A percentile compares a stretch with the other conserved stretches of the same genome.
Evolutionary conservation across 2,797 vertebrate species (phyloP).

Genomic region (Typhlichthys eigenmanni): DNA sequence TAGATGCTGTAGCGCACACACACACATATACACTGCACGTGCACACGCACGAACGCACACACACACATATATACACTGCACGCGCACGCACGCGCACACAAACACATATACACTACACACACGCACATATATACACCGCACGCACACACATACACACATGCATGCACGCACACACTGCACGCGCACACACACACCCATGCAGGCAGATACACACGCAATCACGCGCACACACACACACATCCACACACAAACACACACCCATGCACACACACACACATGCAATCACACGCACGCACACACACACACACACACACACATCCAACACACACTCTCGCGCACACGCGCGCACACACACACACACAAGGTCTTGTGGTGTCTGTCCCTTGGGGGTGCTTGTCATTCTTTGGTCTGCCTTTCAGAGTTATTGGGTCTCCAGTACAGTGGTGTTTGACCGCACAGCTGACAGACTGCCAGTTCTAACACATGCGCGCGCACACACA

Average conservation of each 20-base stretch:
- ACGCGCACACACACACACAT: background rate
- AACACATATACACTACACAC: too few relatives aligned
- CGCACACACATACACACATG: slow-evolving; percentile 13
- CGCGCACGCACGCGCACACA: background rate
- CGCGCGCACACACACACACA: background rate
- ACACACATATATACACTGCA: background rate
- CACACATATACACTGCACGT: background rate
- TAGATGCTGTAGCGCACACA: background rate
- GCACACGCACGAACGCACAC: too few relatives aligned
- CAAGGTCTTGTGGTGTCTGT: slow-evolving; percentile 1
- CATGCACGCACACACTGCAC: background rate
- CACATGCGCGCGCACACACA: background rate
- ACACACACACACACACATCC: too few relatives aligned
- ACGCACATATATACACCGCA: background rate
- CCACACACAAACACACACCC: slow-evolving; percentile 1
- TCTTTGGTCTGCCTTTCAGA: slow-evolving; percentile 2
- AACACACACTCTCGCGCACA: background rate
- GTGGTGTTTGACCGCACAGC: slow-evolving; percentile 6
- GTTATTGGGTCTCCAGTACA: slow-evolving; percentile 19
- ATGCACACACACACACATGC: background rate
- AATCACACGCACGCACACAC: background rate
- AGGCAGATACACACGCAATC: too few relatives aligned
- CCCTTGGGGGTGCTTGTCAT: slow-evolving; percentile 5
- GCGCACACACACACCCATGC: too few relatives aligned
- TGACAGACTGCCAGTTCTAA: background rate